Evolutionary conservation across 2,113 vertebrate genomes (phyloP), one percentile per base, ranked within the genome.

Genomic region (Erpornis zantholeuca): DNA sequence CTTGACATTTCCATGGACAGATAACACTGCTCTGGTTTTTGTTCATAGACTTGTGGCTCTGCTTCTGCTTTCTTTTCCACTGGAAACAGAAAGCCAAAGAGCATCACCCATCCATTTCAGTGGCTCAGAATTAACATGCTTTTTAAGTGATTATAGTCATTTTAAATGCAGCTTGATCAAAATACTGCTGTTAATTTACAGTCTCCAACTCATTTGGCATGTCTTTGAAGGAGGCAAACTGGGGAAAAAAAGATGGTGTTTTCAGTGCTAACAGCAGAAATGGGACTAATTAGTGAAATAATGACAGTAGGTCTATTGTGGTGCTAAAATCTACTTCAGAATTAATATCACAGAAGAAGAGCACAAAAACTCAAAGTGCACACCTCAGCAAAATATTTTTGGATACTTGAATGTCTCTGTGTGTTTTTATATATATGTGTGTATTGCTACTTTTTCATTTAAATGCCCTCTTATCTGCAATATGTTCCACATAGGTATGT

Each of bases 161-260:
- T 94, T 90, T 31, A 87, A 91, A 91, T 78, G 64, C 56, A 84
- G 47, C 84, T 94, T 96, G 93, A 97, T 96, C 84, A 91, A 92
- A 94, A 96, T 91, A 70, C 35, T 82, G 53, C 60, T 86, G 42
- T 94, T 90, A 95, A 94, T 79, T 95, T 91, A 44, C 42, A 79
- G 71, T 91, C 92, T 88, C 63, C 93, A 91, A 91, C 81, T 92
- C 72, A 36, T 92, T 45, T 88, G 86, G 78, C 75, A 80, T 45
- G 54, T 87, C 84, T 94, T 95, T 97, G 95, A 95, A 96, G 75
- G 78, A 94, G 69, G 69, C 31, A 83, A 92, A 93, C 56, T 49
- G 56, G 60, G 40, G 8, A 3, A 7, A 49, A 81, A 88, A 86
- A 72, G 21, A 3, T 57, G 88, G 12, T 40, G 57, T 83, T 93